Evolutionary conservation across 2,113 vertebrate species (phyloP).

Genomic region (Ptychochromis oligacanthus): DNA sequence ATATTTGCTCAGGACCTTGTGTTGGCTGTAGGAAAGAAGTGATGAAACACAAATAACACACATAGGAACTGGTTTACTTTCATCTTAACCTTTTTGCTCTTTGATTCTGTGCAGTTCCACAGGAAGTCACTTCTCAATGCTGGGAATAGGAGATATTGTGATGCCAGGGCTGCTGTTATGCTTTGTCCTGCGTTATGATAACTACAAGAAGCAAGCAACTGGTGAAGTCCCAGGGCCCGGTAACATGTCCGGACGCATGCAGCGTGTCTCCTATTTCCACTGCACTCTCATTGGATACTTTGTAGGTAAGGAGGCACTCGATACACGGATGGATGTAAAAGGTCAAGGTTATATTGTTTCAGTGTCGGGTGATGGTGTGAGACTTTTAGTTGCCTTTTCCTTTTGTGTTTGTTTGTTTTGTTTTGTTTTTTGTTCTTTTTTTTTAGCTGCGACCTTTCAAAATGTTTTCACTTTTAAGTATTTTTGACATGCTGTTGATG

Average conservation of each 20-base stretch:
- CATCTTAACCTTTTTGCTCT: not conserved
- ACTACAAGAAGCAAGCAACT: constrained; percentile 97
- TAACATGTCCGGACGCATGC: constrained; percentile 95
- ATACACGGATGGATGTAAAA: not conserved
- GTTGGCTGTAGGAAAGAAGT: not conserved
- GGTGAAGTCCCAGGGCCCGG: constrained; percentile 86
- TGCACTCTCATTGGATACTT: constrained; percentile 99
- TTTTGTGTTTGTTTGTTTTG: too few relatives aligned
- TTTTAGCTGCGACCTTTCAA: not conserved
- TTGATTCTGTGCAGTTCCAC: constrained; percentile 84
- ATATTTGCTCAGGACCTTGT: constrained; percentile 8
- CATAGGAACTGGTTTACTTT: not conserved
- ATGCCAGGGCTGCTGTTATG: constrained; percentile 99
- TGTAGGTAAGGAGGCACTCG: constrained; percentile 86
- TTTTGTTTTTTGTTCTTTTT: not conserved
- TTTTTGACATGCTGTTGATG: not conserved
- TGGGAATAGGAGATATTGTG: constrained; percentile 98
- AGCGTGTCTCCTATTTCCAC: constrained; percentile 99
- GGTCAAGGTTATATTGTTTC: not conserved
- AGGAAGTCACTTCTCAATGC: constrained; percentile 99
- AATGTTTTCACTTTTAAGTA: not conserved
- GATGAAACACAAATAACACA: not conserved
- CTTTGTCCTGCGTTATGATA: constrained; percentile 97
- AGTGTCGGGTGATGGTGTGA: not conserved
- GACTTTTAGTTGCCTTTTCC: not conserved